Conservation (phyloP, 2,797 vertebrate species). For the Heterohyrax brucei region DNA sequence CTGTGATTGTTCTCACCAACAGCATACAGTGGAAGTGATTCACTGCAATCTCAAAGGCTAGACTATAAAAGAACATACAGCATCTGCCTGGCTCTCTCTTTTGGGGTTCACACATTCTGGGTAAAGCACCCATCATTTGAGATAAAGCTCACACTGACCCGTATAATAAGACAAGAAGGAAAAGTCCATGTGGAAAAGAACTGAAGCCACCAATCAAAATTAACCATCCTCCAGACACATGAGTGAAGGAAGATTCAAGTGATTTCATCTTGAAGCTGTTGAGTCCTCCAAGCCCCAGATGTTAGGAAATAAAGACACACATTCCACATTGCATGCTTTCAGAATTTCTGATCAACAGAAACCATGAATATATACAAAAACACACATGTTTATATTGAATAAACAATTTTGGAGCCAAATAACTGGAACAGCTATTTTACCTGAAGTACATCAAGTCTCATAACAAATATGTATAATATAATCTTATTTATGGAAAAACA, state of each 20-base stretch:
- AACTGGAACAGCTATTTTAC: slow-evolving; percentile 4
- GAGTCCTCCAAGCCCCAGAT: not conserved
- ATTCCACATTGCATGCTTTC: not conserved
- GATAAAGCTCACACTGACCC: not conserved
- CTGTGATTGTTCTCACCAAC: not conserved
- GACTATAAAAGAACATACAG: not conserved
- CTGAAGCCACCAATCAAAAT: too few relatives aligned
- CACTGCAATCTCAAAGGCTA: not conserved
- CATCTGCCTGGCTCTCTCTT: not conserved
- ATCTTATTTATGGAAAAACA: not conserved
- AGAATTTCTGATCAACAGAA: not conserved
- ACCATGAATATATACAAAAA: slow-evolving; percentile 1
- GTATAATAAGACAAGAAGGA: not conserved
- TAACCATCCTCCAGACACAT: too few relatives aligned
- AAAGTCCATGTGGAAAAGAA: not conserved
- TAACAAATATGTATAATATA: not conserved
- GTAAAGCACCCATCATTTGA: not conserved
- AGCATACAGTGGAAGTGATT: not conserved
- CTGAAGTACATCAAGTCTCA: not conserved
- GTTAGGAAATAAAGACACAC: not conserved
- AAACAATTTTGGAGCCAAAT: not conserved
- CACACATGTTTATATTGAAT: not conserved
- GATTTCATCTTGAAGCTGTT: not conserved
- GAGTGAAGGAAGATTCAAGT: too few relatives aligned
- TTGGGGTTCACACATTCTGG: not conserved